A percentile compares a stretch with the other conserved stretches of the same genome.
phyloP scores from a whole-genome alignment of 2,113 vertebrate species.

The Tor tambroides region DNA sequence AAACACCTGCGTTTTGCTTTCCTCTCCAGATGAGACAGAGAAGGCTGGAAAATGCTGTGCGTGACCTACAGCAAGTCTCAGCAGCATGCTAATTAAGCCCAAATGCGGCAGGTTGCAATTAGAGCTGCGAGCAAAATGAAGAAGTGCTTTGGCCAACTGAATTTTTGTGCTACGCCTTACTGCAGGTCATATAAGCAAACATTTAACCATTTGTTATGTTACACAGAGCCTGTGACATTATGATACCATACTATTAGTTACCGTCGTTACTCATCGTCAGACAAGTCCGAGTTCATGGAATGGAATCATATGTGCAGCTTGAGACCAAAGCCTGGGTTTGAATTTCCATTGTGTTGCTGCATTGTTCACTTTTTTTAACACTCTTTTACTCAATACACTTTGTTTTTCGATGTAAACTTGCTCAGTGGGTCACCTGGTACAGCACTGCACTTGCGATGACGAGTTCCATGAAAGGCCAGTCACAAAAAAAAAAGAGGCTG shows the following conservation, averaged over 20 bases:
- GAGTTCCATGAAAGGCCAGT: too few relatives aligned
- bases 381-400: not conserved
- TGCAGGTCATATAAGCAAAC: not conserved
- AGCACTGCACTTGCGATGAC: too few relatives aligned
- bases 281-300: not conserved
- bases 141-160: not conserved
- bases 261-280: not conserved
- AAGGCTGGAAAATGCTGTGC: constrained; percentile 33
- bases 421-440: too few relatives aligned
- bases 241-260: not conserved
- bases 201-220: not conserved
- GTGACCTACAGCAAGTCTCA: constrained; percentile 61
- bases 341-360: constrained; percentile 1
- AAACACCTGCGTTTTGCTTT: not conserved
- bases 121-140: not conserved
- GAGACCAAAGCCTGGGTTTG: not conserved
- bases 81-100: constrained; percentile 27
- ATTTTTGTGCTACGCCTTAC: too few relatives aligned
- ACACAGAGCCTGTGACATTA: not conserved
- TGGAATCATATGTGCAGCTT: not conserved
- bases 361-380: not conserved
- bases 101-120: not conserved
- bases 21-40: not conserved
- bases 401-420: too few relatives aligned
- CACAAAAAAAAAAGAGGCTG: too few relatives aligned